Base-by-base conservation (phyloP, 2,888 invertebrate genomes). In the Epinotia bilunana region DNA sequence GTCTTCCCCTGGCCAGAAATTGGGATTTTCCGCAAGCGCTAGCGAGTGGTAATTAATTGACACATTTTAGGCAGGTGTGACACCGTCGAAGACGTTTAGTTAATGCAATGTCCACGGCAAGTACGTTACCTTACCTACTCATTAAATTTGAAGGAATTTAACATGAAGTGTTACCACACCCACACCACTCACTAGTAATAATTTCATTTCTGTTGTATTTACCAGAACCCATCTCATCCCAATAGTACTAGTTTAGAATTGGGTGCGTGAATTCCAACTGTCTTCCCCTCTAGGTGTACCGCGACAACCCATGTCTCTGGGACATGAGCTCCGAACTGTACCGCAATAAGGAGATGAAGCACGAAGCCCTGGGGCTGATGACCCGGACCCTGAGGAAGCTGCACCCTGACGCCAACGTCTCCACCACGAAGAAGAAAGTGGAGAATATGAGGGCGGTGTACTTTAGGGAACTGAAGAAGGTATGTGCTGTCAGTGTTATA, bases 391-490 rank as follows among this genome's bases (percentile, higher is more conserved):
- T 68, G 1, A 20, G 58, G 68, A 58, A 68, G 23, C 2, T 58
- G 12, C 43, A 43, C 58, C 43, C 43, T 11, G 58, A 68, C 16
- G 68, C 68, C 13, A 68, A 68, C 43, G 9, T 57, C 9, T 16
- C 23, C 33, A 16, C 58, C 43, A 58, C 68, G 23, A 68, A 68
- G 43, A 68, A 68, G 68, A 68, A 68, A 33, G 43, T 68, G 16
- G 68, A 68, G 3, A 68, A 68, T 11, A 9, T 68, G 16, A 20
- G 58, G 4, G 12, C 58, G 9, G 57, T 16, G 0, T 68, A 58
- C 20, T 68, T 68, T 20, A 43, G 68, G 23, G 68, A 68, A 3
- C 20, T 68, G 16, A 68, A 43, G 28, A 68, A 68, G 68, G 68
- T 68, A 58, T 13, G 55, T 43, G 28, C n/a, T n/a, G n/a, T n/a